phyloP scores from a whole-genome alignment of 2,113 vertebrate species.

The Rhea americana region DNA sequence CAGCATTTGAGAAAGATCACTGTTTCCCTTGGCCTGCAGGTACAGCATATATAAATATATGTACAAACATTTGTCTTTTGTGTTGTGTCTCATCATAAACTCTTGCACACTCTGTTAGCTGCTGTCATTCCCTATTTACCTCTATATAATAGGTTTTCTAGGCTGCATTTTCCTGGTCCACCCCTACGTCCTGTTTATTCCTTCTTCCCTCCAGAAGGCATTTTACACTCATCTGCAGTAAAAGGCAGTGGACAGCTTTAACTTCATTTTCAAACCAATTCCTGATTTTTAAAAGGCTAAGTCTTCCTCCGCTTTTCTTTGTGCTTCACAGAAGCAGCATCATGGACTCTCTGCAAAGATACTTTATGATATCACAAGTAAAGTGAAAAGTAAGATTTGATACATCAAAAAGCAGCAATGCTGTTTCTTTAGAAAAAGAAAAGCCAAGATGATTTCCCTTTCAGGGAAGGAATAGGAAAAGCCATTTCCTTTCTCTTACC shows the following conservation, averaged over 20 bases:
- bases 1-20: neutral
- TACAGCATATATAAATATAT: neutral
- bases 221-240: conserved; percentile 17
- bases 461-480: neutral
- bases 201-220: neutral
- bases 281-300: conserved; percentile 12
- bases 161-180: neutral
- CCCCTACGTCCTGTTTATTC: neutral
- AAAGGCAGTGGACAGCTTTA: conserved; percentile 1
- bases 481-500: neutral
- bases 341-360: neutral
- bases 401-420: neutral
- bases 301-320: neutral
- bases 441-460: neutral
- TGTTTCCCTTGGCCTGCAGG: neutral
- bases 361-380: conserved; percentile 16
- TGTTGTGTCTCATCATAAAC: neutral
- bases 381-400: neutral
- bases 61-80: neutral
- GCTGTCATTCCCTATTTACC: neutral
- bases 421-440: neutral
- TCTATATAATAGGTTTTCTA: neutral
- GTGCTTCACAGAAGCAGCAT: neutral
- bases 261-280: conserved; percentile 23
- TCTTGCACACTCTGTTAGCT: neutral